Percentiles rank a stretch among this genome's conserved stretches.
These are phyloP conservation scores for Tipula confusa DNA, from an alignment of 2,888 invertebrate genomes.

Conservation along the genomic window DNA sequence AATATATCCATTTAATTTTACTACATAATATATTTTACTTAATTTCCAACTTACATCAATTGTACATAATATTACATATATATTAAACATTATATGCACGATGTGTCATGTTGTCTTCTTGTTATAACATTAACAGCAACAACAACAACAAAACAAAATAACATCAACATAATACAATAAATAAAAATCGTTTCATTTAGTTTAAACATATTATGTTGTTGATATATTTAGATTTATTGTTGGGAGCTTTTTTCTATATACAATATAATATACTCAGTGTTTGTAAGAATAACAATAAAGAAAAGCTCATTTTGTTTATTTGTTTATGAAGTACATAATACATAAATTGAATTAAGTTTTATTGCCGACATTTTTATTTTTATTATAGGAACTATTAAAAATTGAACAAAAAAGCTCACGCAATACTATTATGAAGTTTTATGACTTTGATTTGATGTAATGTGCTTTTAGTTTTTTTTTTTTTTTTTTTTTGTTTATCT, in stretches of 20 bases:
- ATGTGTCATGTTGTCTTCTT: no score
- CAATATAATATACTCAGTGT: neutral
- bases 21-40: no score
- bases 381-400: neutral
- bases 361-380: constrained; percentile 3
- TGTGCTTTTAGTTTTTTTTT: no score
- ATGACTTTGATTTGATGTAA: neutral
- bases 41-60: no score
- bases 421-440: neutral
- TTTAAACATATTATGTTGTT: constrained; percentile 14
- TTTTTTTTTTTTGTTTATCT: no score
- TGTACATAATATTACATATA: no score
- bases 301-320: no score
- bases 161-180: neutral
- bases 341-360: constrained; percentile 5
- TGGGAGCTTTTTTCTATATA: neutral
- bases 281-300: no score
- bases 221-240: constrained; percentile 25
- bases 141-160: no score
- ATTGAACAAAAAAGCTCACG: neutral
- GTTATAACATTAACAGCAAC: no score
- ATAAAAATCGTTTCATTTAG: neutral
- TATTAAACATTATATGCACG: no score
- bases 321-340: neutral
- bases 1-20: no score